phyloP scores from a whole-genome alignment of 2,113 vertebrate genomes.

The Delphinapterus leucas region DNA sequence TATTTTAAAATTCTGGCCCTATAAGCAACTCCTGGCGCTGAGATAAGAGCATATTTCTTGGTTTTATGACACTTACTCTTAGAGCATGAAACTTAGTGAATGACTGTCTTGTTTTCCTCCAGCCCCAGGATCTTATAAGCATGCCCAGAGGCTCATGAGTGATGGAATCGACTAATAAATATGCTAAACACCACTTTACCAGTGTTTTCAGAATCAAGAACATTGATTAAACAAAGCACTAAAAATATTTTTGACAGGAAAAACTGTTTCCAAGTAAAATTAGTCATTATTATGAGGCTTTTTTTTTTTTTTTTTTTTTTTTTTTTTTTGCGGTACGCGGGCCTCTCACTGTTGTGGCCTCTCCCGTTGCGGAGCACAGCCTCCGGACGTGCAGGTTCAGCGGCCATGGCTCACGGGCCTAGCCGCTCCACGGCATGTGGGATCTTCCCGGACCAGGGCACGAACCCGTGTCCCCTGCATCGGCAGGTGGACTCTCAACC shows the following conservation, averaged over 20 bases:
- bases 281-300: background rate
- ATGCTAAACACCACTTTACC: slow-evolving; percentile 29
- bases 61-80: slow-evolving; percentile 1
- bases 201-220: slow-evolving; percentile 34
- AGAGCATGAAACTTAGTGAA: slow-evolving; percentile 3
- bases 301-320: slow-evolving; percentile 40
- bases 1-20: slow-evolving; percentile 34
- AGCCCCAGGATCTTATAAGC: slow-evolving; percentile 9
- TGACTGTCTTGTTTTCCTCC: background rate
- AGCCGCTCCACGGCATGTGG: too few species aligned
- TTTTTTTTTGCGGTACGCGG: background rate
- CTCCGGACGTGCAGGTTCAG: too few species aligned
- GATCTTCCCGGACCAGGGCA: too few species aligned
- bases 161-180: slow-evolving; percentile 52
- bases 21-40: background rate
- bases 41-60: slow-evolving; percentile 44
- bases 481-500: too few species aligned
- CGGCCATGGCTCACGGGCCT: too few species aligned
- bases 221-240: slow-evolving; percentile 16
- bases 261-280: slow-evolving; percentile 48
- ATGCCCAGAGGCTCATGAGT: slow-evolving; percentile 1
- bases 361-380: too few species aligned
- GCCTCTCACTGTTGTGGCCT: too few species aligned
- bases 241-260: slow-evolving; percentile 43
- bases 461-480: too few species aligned